Base-by-base conservation (phyloP, 1,140 invertebrate genomes). In the Drosophila punjabiensis region DNA sequence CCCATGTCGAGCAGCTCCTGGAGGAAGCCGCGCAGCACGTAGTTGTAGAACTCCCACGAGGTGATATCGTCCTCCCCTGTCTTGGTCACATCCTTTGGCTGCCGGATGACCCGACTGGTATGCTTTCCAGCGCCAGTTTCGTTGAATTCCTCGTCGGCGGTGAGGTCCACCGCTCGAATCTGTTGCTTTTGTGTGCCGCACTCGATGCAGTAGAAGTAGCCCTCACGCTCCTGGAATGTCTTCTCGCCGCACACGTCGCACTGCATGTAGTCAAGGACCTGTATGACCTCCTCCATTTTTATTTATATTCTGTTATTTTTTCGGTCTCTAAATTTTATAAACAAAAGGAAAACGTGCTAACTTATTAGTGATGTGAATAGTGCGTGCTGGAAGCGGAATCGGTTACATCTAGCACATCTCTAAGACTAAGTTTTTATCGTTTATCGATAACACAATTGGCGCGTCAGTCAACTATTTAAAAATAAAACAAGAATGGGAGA, bases 1-100 rank as follows among this genome's bases (percentile, higher is more conserved):
- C 95, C 96, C 56, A 96, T 91, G 18, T 93, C 76, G 2, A 96
- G 94, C 3, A 96, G 81, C 84, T 96, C 95, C 74, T 96, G 93
- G 0, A 95, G 93, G 58, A 96, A 89, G 13, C 95, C 95, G 37
- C 94, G 93, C 16, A 96, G 82, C 35, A 95, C 94, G 69, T 95
- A 94, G 93, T 96, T 96, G 75, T 95, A 95, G 16, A 95, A 93
- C 92, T 89, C 86, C 86, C 86, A 89, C n/a, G 86, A 89, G 3
- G 95, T 96, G 76, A 95, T 93, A 41, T 95, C 93, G 28, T 30
- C 52, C 5, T 84, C 62, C 3, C 64, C 79, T 4, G 48, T 7
- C 14, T 91, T 62, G 7, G 62, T 20, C n/a, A 35, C 5, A 1
- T 58, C 28, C 79, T 91, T 82, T 1, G 62, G 41, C 45, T 74